Evolutionary conservation across 37 sponge, comb jelly and placozoan genomes (phyloP), one percentile per base, ranked within the genome.

Genomic region (Crambe crambe): DNA sequence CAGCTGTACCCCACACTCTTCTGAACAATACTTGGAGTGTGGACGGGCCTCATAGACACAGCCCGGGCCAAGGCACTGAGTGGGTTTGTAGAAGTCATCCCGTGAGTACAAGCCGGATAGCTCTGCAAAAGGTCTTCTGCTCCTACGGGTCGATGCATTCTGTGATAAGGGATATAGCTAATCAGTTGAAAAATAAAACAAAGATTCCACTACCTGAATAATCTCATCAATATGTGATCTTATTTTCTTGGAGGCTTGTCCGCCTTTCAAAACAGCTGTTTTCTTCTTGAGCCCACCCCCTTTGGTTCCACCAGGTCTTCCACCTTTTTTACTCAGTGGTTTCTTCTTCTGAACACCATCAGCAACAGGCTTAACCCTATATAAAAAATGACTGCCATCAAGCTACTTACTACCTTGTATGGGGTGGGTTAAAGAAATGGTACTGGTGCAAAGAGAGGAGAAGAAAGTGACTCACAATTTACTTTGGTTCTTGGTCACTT

Each of bases 1-100:
- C 29, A 98, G 90, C 37, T 85, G 56, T 25, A 95, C 65, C 21
- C 98, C 98, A 80, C 98, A 98, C 78, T 95, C 94, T 36, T 98
- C 96, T 64, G 83, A 78, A 70, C 98, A 98, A 75, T 98, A 98
- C 68, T 93, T 95, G 68, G 98, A 98, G 42, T 86, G 73, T 25
- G 81, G 92, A 37, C 96, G 79, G 0, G 98, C 87, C 23, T 91
- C 85, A 59, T 78, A 83, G 36, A 80, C 71, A 74, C 98, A 98
- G 25, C 84, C 90, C 0, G 92, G 96, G 0, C 98, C 98, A 15
- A 67, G 29, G 83, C 98, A 98, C 88, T 95, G 96, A 44, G 70
- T 43, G 12, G 87, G 79, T 26, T 68, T 44, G 42, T 47, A 42
- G n/a, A 39, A 26, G 26, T 76, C 66, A 18, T 76, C 84, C 12